A percentile compares a stretch with the other conserved stretches of the same genome.
Conservation (phyloP, 2,797 vertebrate genomes). For the Gobio occitaniae region DNA sequence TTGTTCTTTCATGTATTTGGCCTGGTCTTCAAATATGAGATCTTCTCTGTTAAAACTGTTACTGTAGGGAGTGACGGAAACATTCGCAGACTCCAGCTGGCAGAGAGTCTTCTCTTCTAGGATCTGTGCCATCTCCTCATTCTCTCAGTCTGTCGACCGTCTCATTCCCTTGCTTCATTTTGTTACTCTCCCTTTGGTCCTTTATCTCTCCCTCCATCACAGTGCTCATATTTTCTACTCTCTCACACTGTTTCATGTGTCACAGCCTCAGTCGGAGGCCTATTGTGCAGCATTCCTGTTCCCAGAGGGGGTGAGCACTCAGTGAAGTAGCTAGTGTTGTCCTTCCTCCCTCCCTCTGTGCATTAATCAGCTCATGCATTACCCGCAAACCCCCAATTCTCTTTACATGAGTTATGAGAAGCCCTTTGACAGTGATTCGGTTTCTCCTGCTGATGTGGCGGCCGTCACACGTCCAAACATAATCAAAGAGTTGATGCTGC, state of each 20-base stretch:
- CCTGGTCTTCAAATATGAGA: conserved; percentile 39
- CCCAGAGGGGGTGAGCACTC: background rate
- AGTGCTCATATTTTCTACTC: conserved; percentile 28
- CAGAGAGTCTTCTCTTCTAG: conserved; percentile 20
- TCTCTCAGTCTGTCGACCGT: conserved; percentile 1
- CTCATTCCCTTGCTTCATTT: conserved; percentile 42
- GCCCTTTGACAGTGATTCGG: conserved; percentile 28
- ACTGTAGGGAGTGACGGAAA: conserved; percentile 48
- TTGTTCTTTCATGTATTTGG: conserved; percentile 26
- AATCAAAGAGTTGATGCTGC: background rate
- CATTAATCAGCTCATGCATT: conserved; percentile 50
- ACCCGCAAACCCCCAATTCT: conserved; percentile 32
- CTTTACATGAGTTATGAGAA: conserved; percentile 36
- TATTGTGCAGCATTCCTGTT: conserved; percentile 21
- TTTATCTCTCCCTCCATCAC: conserved; percentile 30
- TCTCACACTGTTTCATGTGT: conserved; percentile 37
- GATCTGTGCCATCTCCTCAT: conserved; percentile 43
- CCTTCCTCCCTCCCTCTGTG: background rate
- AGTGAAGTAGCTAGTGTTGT: conserved; percentile 14
- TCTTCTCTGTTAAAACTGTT: conserved; percentile 56
- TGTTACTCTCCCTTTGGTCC: conserved; percentile 18
- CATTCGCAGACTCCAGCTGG: conserved; percentile 45
- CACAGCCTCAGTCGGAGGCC: background rate
- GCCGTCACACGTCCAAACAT: conserved; percentile 23
- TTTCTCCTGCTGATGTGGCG: conserved; percentile 21